Conservation (phyloP, 2,113 vertebrate species). For the Ranitomeya imitator region DNA sequence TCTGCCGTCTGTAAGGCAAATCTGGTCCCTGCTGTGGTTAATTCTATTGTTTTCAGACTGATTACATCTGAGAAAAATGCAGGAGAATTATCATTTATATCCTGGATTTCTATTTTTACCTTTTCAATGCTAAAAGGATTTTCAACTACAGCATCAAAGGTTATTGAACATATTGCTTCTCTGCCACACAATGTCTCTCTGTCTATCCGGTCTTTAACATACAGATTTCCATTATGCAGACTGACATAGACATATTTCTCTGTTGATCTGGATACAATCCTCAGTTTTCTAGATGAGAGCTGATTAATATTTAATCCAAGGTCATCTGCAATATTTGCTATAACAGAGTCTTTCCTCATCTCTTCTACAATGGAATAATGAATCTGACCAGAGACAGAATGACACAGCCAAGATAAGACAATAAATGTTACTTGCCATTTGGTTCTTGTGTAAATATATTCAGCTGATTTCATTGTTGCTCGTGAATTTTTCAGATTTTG, state of each 20-base stretch:
- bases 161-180: not conserved
- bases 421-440: too few relatives aligned
- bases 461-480: too few relatives aligned
- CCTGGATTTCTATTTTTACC: not conserved
- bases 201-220: not conserved
- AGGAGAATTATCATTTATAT: slow-evolving; percentile 50
- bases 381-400: not conserved
- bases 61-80: slow-evolving; percentile 37
- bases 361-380: not conserved
- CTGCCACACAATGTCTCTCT: not conserved
- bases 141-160: not conserved
- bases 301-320: slow-evolving; percentile 71
- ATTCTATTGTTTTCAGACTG: slow-evolving; percentile 73
- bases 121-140: not conserved
- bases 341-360: slow-evolving; percentile 59
- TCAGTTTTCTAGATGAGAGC: slow-evolving; percentile 71
- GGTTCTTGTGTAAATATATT: too few relatives aligned
- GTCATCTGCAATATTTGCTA: slow-evolving; percentile 69
- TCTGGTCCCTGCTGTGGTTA: slow-evolving; percentile 62
- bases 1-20: slow-evolving; percentile 67
- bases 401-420: slow-evolving; percentile 53
- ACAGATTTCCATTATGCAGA: not conserved
- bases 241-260: slow-evolving; percentile 31
- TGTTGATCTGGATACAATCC: slow-evolving; percentile 64
- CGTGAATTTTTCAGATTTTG: too few relatives aligned